These are phyloP conservation scores for Junonia oenone DNA, from an alignment of 2,888 invertebrate genomes.

Conservation along the genomic window DNA sequence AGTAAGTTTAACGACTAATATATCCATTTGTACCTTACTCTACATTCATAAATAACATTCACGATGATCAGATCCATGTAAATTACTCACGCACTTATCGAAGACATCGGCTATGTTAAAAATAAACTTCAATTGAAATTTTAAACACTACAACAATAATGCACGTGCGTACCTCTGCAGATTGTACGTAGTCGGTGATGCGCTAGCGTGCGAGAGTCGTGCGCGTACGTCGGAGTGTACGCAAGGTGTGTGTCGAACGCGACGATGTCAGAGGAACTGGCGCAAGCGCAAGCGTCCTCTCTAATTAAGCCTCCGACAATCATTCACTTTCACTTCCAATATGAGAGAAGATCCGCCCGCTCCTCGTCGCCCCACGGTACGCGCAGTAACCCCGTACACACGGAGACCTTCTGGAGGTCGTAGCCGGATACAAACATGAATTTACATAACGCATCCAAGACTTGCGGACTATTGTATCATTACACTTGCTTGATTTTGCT, in stretches of 20 bases:
- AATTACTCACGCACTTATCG: conserved; percentile 4
- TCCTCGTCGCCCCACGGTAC: conserved; percentile 53
- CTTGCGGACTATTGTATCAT: conserved; percentile 20
- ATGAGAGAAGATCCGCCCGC: conserved; percentile 65
- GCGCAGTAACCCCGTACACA: conserved; percentile 40
- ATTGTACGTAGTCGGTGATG: conserved; percentile 36
- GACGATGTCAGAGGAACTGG: conserved; percentile 68
- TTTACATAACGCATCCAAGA: conserved; percentile 37
- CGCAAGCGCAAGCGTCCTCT: conserved; percentile 70
- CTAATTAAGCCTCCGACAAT: conserved; percentile 78
- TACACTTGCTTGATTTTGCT: conserved; percentile 1
- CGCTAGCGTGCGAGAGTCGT: conserved; percentile 29
- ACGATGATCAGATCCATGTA: background rate
- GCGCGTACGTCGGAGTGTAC: conserved; percentile 34
- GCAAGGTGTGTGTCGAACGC: conserved; percentile 55
- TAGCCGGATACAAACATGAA: conserved; percentile 54
- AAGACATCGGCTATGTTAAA: background rate
- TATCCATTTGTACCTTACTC: background rate
- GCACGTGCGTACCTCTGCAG: conserved; percentile 62
- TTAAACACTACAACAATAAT: conserved; percentile 18
- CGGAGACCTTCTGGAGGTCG: conserved; percentile 75
- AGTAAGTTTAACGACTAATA: background rate
- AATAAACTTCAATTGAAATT: background rate
- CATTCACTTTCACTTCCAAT: conserved; percentile 80
- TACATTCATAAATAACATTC: background rate